A percentile compares a stretch with the other conserved stretches of the same genome.
Evolutionary conservation across 2,888 invertebrate genomes (phyloP).

Genomic region (Caenorhabditis drosophilae): DNA sequence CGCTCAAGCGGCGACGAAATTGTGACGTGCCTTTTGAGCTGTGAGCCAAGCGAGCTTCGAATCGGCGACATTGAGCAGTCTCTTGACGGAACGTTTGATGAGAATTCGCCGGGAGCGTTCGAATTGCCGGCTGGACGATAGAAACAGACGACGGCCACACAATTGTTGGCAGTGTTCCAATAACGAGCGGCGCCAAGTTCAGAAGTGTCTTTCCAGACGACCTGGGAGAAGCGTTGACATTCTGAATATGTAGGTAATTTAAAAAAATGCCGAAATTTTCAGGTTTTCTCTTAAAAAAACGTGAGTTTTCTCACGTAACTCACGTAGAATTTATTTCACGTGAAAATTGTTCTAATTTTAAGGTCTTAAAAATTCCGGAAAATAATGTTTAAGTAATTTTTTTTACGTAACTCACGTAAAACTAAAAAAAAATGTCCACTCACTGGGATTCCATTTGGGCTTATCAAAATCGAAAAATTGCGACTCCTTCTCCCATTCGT

Average conservation of each 20-base stretch:
- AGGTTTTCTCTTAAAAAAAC: too few relatives aligned
- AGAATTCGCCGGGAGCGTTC: slow-evolving; percentile 67
- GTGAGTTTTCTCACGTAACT: not conserved
- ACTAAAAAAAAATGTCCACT: slow-evolving; percentile 11
- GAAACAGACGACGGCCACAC: slow-evolving; percentile 67
- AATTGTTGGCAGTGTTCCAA: slow-evolving; percentile 66
- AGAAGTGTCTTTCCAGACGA: slow-evolving; percentile 65
- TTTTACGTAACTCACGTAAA: not conserved
- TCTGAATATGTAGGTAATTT: slow-evolving; percentile 55
- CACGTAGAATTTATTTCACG: too few relatives aligned
- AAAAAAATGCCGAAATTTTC: too few relatives aligned
- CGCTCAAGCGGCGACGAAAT: slow-evolving; percentile 52
- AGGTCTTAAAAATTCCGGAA: not conserved
- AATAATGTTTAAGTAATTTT: not conserved
- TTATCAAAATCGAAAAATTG: slow-evolving; percentile 63
- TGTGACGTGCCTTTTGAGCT: slow-evolving; percentile 60
- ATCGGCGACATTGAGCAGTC: slow-evolving; percentile 59
- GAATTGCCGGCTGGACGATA: slow-evolving; percentile 67
- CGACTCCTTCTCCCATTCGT: slow-evolving; percentile 64
- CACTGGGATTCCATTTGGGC: slow-evolving; percentile 65
- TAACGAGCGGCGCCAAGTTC: slow-evolving; percentile 54
- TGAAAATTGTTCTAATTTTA: not conserved
- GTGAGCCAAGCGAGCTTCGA: slow-evolving; percentile 49
- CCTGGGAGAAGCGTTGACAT: slow-evolving; percentile 67
- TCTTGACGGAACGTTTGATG: slow-evolving; percentile 58